Evolutionary conservation across 2,888 invertebrate genomes (phyloP), one percentile per base, ranked within the genome.

Genomic region (Lasioglossum malachurum): DNA sequence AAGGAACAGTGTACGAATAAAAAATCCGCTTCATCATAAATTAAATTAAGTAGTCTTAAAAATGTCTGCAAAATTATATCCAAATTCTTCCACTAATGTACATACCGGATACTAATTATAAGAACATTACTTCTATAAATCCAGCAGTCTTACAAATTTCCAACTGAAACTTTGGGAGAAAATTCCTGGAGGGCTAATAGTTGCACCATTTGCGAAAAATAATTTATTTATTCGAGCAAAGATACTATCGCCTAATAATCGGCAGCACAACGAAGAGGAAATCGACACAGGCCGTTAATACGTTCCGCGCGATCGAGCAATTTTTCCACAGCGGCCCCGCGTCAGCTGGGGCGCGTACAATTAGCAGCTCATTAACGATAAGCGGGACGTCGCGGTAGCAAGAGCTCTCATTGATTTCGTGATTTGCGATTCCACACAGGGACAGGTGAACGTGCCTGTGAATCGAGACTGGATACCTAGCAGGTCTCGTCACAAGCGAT

Each of bases 321-420:
- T 84, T 89, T 89, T 88, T 87, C 78, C 80, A 64, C 31, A 35
- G 31, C 19, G 64, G 2, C 72, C 64, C 75, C 75, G 74, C 27
- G 41, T 64, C 41, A 76, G 60, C 60, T 78, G 69, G 35, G 69
- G 27, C 46, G 46, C 75, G 82, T 75, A 82, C 80, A 90, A 90
- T 90, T 89, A 90, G 75, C 80, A 80, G 81, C 84, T 89, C 86
- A 90, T 90, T 90, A 90, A 87, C 83, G 82, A 74, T 75, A 83
- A 81, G 90, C 83, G 84, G 80, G 80, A 41, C 85, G 79, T 86
- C 83, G 87, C 79, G 84, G 71, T 85, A 83, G 79, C 69, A 80
- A 88, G 80, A 78, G 82, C 82, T 73, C 78, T 86, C 83, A 64
- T 80, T 83, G 84, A 75, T 77, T 83, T 73, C 81, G 27, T 79